A percentile compares a stretch with the other conserved stretches of the same genome.
Evolutionary conservation across 2,113 vertebrate species (phyloP).

Genomic region (Columba janthina): DNA sequence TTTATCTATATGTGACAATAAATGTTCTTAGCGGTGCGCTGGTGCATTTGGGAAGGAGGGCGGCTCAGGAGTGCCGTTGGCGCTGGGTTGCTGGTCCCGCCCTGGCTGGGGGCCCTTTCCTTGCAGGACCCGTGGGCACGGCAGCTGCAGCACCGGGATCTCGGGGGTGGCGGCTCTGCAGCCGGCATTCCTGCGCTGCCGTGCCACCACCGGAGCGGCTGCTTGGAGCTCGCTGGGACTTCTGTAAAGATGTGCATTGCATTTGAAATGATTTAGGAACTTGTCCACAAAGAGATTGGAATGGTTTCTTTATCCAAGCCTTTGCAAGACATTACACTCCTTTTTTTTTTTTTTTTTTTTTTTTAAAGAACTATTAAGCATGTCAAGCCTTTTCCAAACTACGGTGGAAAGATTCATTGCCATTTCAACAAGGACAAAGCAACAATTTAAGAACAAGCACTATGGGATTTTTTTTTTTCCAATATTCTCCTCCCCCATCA

Average conservation of each 20-base stretch:
- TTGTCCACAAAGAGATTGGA: neutral
- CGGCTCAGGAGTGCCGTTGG: accelerated
- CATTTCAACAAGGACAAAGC: neutral
- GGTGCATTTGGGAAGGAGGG: neutral
- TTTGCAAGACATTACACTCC: accelerated
- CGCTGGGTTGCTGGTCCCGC: neutral
- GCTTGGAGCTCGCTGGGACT: neutral
- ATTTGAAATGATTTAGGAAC: neutral
- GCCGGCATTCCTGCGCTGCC: no score
- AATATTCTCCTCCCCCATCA: no score
- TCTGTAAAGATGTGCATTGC: neutral
- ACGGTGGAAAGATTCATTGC: neutral
- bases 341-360: neutral
- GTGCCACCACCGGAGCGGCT: neutral
- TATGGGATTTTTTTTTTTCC: neutral
- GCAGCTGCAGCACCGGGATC: neutral
- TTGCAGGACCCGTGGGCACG: neutral
- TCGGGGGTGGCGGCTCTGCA: accelerated
- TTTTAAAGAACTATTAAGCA: neutral
- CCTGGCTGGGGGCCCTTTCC: neutral
- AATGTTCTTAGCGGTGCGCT: neutral
- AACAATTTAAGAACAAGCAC: neutral
- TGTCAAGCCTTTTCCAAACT: neutral
- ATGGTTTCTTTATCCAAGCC: neutral
- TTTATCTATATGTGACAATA: neutral